Evolutionary conservation across 2,113 vertebrate genomes (phyloP).

Genomic region (Prolemur simus): DNA sequence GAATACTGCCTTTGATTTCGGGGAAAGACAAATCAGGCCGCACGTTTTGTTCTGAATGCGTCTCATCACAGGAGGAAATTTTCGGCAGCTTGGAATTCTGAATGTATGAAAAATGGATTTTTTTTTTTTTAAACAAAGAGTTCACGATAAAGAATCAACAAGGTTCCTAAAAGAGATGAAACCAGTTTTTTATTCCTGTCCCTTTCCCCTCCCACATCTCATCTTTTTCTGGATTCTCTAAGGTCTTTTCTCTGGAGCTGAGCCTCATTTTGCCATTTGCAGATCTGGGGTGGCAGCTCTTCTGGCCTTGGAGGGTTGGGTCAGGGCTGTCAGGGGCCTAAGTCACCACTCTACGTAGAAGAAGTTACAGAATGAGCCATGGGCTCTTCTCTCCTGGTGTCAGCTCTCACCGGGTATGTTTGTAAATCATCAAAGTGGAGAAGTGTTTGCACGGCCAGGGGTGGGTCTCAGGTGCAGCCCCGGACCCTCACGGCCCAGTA

Average conservation of each 20-base stretch:
- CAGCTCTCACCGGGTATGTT: background rate
- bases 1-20: constrained; percentile 87
- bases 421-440: background rate
- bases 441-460: background rate
- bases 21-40: constrained; percentile 87
- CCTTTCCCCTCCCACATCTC: background rate
- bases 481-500: no score
- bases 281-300: background rate
- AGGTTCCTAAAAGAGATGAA: constrained; percentile 81
- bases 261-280: background rate
- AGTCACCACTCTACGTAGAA: background rate
- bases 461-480: background rate
- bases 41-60: constrained; percentile 87
- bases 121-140: constrained; percentile 82
- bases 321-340: background rate
- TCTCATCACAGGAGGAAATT: constrained; percentile 88
- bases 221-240: background rate
- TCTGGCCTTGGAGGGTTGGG: background rate
- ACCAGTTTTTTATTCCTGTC: constrained; percentile 67
- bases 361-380: background rate
- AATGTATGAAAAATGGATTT: constrained; percentile 83
- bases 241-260: background rate
- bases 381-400: background rate
- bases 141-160: constrained; percentile 78
- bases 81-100: constrained; percentile 86